phyloP scores from a whole-genome alignment of 1,140 invertebrate species.

The Ditylenchus dipsaci region DNA sequence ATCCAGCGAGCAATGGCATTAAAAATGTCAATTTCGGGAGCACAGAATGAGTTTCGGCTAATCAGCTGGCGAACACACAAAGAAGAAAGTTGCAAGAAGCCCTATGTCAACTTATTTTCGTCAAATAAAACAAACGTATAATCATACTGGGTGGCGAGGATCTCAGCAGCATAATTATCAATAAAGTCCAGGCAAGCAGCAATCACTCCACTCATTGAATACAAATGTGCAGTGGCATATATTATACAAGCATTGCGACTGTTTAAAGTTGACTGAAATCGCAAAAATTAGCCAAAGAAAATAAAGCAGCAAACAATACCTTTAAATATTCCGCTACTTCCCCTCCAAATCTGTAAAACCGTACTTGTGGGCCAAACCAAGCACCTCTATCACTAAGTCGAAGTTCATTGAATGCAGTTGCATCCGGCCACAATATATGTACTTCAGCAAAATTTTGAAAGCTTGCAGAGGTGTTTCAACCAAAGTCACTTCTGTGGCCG shows the following conservation, averaged over 20 bases:
- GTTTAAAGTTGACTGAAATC: conserved; percentile 66
- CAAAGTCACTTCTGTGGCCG: conserved; percentile 75
- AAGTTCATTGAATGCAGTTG: conserved; percentile 73
- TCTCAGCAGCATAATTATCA: conserved; percentile 77
- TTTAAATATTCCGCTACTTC: conserved; percentile 86
- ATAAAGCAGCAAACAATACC: conserved; percentile 60
- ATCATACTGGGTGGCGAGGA: conserved; percentile 66
- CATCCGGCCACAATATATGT: conserved; percentile 89
- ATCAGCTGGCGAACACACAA: conserved; percentile 69
- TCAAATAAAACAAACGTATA: neutral
- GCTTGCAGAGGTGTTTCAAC: conserved; percentile 77
- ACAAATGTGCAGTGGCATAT: conserved; percentile 79
- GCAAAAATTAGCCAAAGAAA: conserved; percentile 5
- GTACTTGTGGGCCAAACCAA: conserved; percentile 86
- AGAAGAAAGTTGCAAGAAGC: conserved; percentile 33
- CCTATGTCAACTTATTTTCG: neutral
- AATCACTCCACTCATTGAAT: conserved; percentile 66
- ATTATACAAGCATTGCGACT: conserved; percentile 85
- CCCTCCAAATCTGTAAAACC: conserved; percentile 83
- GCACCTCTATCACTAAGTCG: conserved; percentile 77
- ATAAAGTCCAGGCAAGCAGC: conserved; percentile 71
- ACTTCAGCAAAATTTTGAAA: conserved; percentile 82
- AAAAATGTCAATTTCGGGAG: conserved; percentile 90
- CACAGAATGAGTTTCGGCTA: conserved; percentile 87
- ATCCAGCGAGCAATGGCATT: conserved; percentile 79